phyloP scores from a whole-genome alignment of 1,140 invertebrate genomes.

The Pollicipes pollicipes region DNA sequence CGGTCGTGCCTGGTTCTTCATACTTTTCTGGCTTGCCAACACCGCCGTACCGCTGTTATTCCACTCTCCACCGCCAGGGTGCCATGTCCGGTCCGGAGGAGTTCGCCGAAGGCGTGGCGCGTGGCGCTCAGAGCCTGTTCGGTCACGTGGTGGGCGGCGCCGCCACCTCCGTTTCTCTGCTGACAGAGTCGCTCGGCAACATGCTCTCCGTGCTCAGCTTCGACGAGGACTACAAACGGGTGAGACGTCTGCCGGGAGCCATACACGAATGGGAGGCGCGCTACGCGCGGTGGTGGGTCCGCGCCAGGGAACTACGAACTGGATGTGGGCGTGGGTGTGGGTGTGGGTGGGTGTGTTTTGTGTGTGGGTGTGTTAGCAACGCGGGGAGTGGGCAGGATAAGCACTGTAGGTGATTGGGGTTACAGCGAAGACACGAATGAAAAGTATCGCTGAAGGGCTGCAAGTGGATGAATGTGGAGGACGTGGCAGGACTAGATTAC shows the following conservation, averaged over 20 bases:
- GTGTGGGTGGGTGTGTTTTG: too few species aligned
- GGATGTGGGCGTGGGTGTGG: too few species aligned
- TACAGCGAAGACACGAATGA: too few species aligned
- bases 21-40: too few species aligned
- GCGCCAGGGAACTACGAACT: too few species aligned
- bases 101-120: slow-evolving; percentile 26
- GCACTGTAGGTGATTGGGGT: too few species aligned
- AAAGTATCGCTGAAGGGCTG: too few species aligned
- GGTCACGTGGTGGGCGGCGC: slow-evolving; percentile 29
- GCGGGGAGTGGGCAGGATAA: too few species aligned
- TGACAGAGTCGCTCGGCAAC: slow-evolving; percentile 28
- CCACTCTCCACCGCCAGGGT: slow-evolving; percentile 21
- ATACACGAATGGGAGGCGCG: slow-evolving; percentile 1
- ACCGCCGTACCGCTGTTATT: not conserved
- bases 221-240: slow-evolving; percentile 29
- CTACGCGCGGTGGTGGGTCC: slow-evolving; percentile 16
- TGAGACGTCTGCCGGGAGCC: slow-evolving; percentile 16
- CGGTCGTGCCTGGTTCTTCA: too few species aligned
- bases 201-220: slow-evolving; percentile 28
- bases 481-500: too few species aligned
- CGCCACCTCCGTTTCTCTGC: slow-evolving; percentile 25
- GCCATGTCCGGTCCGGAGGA: slow-evolving; percentile 28
- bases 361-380: too few species aligned
- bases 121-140: slow-evolving; percentile 24
- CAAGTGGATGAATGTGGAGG: too few species aligned